Conservation (phyloP, 2,113 vertebrate species). For the Trachemys scripta region DNA sequence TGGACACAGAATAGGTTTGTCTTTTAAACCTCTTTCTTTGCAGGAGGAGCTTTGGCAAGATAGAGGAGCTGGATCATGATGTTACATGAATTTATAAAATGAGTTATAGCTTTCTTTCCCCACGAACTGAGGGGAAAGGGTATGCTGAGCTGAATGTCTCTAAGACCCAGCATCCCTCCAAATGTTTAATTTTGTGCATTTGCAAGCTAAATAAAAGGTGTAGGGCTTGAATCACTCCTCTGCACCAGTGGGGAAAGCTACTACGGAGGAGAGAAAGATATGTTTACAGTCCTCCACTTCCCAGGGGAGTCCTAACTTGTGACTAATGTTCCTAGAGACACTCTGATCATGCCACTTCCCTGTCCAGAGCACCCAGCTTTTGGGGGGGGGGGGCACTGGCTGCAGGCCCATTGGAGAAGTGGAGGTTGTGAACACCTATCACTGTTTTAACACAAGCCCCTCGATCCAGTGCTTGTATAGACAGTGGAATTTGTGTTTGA, state of each 20-base stretch:
- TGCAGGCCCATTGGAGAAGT: too few species aligned
- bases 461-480: neutral
- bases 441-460: too few species aligned
- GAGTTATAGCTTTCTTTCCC: neutral
- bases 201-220: neutral
- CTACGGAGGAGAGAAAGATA: too few species aligned
- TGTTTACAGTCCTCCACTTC: too few species aligned
- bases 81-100: neutral
- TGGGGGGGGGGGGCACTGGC: too few species aligned
- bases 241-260: too few species aligned
- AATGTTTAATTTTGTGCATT: neutral
- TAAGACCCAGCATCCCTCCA: neutral
- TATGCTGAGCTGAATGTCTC: neutral
- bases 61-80: too few species aligned
- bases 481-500: neutral
- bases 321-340: too few species aligned
- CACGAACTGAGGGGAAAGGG: neutral
- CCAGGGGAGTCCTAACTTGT: too few species aligned
- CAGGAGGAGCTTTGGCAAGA: fast-evolving
- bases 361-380: too few species aligned
- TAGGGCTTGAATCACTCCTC: neutral
- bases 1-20: neutral
- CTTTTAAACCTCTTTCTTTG: neutral
- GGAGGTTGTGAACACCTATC: too few species aligned
- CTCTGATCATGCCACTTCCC: too few species aligned